phyloP scores from a whole-genome alignment of 2,888 invertebrate species.

The Autographa pulchrina region DNA sequence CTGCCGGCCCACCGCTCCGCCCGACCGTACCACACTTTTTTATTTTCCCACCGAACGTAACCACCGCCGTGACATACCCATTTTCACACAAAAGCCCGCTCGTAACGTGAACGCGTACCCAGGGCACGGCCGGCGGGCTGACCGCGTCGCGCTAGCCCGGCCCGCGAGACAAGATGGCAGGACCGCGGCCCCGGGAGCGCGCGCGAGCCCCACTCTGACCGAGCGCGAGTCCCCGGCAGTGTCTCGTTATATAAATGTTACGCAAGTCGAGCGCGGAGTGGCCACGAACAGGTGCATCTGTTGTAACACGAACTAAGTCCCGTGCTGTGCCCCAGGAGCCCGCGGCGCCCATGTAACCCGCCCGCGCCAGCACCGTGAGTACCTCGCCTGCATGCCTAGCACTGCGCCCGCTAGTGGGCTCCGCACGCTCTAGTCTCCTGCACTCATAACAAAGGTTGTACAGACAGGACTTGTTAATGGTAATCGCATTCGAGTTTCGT shows the following conservation, averaged over 20 bases:
- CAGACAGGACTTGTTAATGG: slow-evolving; percentile 48
- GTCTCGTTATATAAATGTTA: slow-evolving; percentile 87
- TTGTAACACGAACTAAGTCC: slow-evolving; percentile 71
- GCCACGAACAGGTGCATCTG: slow-evolving; percentile 76
- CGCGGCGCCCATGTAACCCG: slow-evolving; percentile 80
- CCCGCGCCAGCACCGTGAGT: slow-evolving; percentile 78
- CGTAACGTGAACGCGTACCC: slow-evolving; percentile 43
- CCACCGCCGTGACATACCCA: slow-evolving; percentile 70
- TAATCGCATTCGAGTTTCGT: slow-evolving; percentile 62
- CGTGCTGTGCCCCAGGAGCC: slow-evolving; percentile 75
- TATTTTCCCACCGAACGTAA: slow-evolving; percentile 83
- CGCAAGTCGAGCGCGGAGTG: slow-evolving; percentile 83
- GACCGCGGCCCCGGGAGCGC: slow-evolving; percentile 71
- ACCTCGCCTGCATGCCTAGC: slow-evolving; percentile 44
- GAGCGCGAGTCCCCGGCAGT: slow-evolving; percentile 74
- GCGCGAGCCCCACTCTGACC: slow-evolving; percentile 75
- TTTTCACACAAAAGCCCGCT: slow-evolving; percentile 69
- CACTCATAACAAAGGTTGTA: slow-evolving; percentile 48
- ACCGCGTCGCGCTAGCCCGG: slow-evolving; percentile 54
- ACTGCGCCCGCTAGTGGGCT: slow-evolving; percentile 1
- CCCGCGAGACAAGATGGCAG: slow-evolving; percentile 82
- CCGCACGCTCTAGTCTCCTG: slow-evolving; percentile 10
- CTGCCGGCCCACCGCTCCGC: slow-evolving; percentile 85
- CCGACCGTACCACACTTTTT: slow-evolving; percentile 83
- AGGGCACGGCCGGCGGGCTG: slow-evolving; percentile 45